Evolutionary conservation across 2,888 invertebrate genomes (phyloP).

Genomic region (Tipula lateralis): DNA sequence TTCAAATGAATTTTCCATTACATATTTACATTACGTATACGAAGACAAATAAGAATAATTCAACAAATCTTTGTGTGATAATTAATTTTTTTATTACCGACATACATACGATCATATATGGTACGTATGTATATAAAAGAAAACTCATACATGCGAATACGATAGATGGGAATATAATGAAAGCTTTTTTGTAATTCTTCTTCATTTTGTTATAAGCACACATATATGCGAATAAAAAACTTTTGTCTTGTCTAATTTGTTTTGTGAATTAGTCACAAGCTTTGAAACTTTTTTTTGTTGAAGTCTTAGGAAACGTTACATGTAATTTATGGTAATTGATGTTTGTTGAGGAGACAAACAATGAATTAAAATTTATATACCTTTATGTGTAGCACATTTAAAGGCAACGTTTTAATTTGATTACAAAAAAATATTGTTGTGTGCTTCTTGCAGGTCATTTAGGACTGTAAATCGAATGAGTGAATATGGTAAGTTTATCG

Average conservation of each 20-base stretch:
- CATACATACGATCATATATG: not conserved
- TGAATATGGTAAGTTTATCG: too few relatives aligned
- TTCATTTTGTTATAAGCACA: not conserved
- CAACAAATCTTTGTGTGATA: not conserved
- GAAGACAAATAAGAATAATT: not conserved
- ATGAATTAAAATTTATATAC: not conserved
- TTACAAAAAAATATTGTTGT: too few relatives aligned
- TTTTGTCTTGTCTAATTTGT: slow-evolving; percentile 11
- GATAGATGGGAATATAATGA: not conserved
- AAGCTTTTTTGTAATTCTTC: not conserved
- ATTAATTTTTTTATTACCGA: not conserved
- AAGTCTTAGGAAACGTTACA: not conserved
- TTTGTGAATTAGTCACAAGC: not conserved
- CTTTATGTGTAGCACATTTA: not conserved
- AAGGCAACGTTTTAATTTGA: too few relatives aligned
- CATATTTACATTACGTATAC: not conserved
- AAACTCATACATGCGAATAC: not conserved
- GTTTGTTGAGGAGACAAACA: not conserved
- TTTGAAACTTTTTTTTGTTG: not conserved
- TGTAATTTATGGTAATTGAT: slow-evolving; percentile 11
- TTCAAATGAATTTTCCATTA: slow-evolving; percentile 11
- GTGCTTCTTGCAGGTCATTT: too few relatives aligned
- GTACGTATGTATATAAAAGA: not conserved
- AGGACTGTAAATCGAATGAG: too few relatives aligned
- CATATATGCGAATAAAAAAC: not conserved